Evolutionary conservation across 1,140 invertebrate species (phyloP).

Genomic region (Phortica variegata): DNA sequence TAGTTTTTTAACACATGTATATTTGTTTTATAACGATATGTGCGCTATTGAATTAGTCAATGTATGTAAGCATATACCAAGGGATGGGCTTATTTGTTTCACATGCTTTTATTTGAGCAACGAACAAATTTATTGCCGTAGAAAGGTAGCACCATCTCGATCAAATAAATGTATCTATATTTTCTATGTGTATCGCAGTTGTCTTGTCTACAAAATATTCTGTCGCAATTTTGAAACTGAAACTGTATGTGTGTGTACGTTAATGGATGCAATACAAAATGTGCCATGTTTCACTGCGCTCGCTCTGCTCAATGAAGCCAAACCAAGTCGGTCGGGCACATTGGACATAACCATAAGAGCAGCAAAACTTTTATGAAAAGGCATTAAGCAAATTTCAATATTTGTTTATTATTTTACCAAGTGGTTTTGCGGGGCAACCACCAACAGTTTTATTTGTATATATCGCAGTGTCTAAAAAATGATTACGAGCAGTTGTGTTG

Average conservation of each 20-base stretch:
- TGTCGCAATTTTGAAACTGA: too few species aligned
- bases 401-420: constrained; percentile 11
- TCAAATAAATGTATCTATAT: neutral
- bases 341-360: constrained; percentile 36
- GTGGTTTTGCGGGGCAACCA: too few species aligned
- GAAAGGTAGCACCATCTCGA: constrained; percentile 12
- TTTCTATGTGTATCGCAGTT: neutral
- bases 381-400: constrained; percentile 42
- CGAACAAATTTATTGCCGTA: too few species aligned
- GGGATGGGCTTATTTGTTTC: constrained; percentile 7
- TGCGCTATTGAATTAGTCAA: neutral
- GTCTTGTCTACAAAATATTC: too few species aligned
- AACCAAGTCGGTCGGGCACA: too few species aligned
- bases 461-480: constrained; percentile 9
- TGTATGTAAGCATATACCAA: constrained; percentile 6
- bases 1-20: neutral
- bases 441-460: constrained; percentile 21
- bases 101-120: constrained; percentile 3
- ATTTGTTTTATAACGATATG: constrained; percentile 4
- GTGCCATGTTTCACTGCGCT: neutral
- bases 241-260: too few species aligned
- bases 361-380: constrained; percentile 44
- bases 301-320: too few species aligned
- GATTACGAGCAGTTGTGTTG: constrained; percentile 6
- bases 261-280: neutral